Percentiles rank a stretch among this genome's conserved stretches.
Conservation (phyloP, 2,113 vertebrate genomes). For the Tyto alba region DNA sequence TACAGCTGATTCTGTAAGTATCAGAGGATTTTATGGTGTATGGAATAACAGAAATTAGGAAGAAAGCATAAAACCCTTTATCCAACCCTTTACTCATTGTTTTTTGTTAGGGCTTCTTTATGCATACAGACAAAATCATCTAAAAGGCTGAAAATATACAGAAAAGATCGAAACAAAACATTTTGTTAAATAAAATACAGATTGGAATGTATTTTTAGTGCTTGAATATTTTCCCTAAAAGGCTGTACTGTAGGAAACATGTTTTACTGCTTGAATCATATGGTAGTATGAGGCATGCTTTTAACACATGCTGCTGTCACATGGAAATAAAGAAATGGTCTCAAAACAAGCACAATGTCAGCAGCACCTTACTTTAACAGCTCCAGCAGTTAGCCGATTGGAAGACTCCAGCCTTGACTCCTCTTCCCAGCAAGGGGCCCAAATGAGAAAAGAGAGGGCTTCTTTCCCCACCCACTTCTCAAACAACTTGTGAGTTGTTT, state of each 20-base stretch:
- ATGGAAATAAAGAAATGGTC: constrained; percentile 13
- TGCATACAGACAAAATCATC: not conserved
- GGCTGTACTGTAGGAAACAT: constrained; percentile 39
- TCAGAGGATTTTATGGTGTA: not conserved
- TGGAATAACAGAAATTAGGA: not conserved
- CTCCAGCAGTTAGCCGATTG: not conserved
- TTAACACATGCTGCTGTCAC: constrained; percentile 7
- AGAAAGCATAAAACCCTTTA: not conserved
- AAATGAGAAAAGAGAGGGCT: not conserved
- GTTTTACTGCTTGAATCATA: constrained; percentile 46
- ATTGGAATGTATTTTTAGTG: constrained; percentile 16
- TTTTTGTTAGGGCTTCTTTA: not conserved
- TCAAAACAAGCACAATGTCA: not conserved
- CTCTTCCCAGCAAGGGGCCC: not conserved
- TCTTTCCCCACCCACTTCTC: not conserved
- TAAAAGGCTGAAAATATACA: not conserved
- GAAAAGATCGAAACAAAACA: constrained; percentile 20
- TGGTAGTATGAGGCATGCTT: constrained; percentile 26
- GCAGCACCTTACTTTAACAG: not conserved
- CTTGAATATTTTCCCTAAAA: constrained; percentile 33
- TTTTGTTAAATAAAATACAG: constrained; percentile 9
- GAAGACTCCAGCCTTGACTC: not conserved
- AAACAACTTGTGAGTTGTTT: not conserved
- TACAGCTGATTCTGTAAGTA: not conserved
- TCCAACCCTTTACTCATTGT: not conserved